Evolutionary conservation across 2,113 vertebrate genomes (phyloP), one percentile per base, ranked within the genome.

Genomic region (Cercopithecus mona): DNA sequence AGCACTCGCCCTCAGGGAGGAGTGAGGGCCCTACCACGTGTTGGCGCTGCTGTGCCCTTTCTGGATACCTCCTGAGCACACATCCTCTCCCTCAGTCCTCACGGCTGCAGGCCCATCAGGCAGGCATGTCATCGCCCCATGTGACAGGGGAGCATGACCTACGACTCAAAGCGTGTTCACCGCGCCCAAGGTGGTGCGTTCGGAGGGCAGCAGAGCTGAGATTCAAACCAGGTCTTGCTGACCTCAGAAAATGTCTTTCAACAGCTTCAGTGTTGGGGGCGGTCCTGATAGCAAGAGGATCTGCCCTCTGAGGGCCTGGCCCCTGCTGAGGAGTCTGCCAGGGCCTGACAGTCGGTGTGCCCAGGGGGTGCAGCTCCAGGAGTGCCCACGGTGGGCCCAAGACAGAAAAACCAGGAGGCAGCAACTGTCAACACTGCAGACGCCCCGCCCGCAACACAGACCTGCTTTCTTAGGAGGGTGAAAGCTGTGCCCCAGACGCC

Each of bases 41-140:
- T 35, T 1, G 4, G 59, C 10, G 6, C 57, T 20, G 3, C 6
- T 27, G 4, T 3, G 81, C 27, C n/a, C 66, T 27, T 79, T 61
- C 59, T 50, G 45, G 45, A 23, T 35, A 3, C 48, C 23, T 78
- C 91, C 92, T 5, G 50, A 72, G 86, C 4, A 14, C 52, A 10
- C 1, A 0, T 73, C 86, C 40, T 8, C 59, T n/a, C 50, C n/a
- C 32, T 79, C 35, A 12, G 90, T 61, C 80, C 79, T 92, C 32
- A 35, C 35, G 3, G 73, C 17, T 10, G 35, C 6, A 16, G 66
- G 6, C 0, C 23, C 45, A 17, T 1, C 1, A 35, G 48, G 18
- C 2, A 16, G 52, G 17, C 0, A 0, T 8, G 38, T 2, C 48
- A 18, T 6, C 3, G 18, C 10, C 45, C 91, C 10, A 1, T 2